These are phyloP conservation scores for Gibbula magus DNA, from an alignment of 2,888 invertebrate genomes.

Conservation along the genomic window DNA sequence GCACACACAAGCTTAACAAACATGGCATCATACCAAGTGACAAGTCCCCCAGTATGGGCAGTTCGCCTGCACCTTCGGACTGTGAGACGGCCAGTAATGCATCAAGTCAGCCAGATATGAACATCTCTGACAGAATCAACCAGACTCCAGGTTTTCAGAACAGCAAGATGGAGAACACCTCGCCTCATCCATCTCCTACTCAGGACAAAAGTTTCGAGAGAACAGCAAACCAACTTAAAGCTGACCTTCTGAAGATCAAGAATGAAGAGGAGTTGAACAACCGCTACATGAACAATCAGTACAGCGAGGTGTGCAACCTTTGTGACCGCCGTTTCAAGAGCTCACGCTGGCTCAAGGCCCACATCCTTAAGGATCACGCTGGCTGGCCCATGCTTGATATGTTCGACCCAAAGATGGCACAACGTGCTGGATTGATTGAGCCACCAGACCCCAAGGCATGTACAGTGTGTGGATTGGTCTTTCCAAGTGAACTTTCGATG, in stretches of 20 bases:
- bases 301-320: conserved; percentile 61
- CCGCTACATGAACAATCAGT: conserved; percentile 48
- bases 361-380: conserved; percentile 66
- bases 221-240: conserved; percentile 36
- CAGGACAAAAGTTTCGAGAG: conserved; percentile 26
- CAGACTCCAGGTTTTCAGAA: conserved; percentile 45
- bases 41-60: conserved; percentile 55
- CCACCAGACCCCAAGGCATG: conserved; percentile 59
- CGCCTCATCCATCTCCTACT: conserved; percentile 19
- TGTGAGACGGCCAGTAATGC: conserved; percentile 65
- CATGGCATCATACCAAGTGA: conserved; percentile 72
- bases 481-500: conserved; percentile 73
- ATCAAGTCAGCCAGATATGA: conserved; percentile 60
- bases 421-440: not conserved
- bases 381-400: conserved; percentile 48
- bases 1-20: conserved; percentile 74
- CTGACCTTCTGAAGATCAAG: conserved; percentile 50
- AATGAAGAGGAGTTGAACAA: conserved; percentile 44
- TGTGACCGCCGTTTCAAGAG: conserved; percentile 65
- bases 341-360: conserved; percentile 62
- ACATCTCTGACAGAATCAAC: conserved; percentile 43
- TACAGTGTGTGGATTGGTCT: conserved; percentile 74
- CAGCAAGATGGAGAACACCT: conserved; percentile 47
- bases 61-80: conserved; percentile 62
- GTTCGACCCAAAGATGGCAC: conserved; percentile 43